These are phyloP conservation scores for Eretmochelys imbricata DNA, from an alignment of 2,113 vertebrate genomes.

Conservation along the genomic window DNA sequence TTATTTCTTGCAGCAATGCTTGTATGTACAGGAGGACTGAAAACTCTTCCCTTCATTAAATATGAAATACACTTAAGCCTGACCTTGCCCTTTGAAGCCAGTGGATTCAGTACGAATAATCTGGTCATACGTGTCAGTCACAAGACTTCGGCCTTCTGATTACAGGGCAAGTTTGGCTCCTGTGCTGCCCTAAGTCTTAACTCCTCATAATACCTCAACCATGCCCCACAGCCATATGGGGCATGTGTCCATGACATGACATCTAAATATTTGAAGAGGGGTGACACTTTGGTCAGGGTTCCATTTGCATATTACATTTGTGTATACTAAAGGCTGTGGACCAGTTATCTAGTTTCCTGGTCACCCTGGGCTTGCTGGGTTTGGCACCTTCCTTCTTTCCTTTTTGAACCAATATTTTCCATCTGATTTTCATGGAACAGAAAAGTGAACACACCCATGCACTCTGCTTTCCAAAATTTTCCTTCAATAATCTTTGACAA, in stretches of 20 bases:
- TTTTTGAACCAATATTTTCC: neutral
- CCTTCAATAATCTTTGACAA: neutral
- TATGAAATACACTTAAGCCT: neutral
- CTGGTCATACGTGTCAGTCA: neutral
- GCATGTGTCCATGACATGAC: neutral
- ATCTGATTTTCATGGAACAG: neutral
- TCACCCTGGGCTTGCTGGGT: neutral
- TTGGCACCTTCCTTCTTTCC: neutral
- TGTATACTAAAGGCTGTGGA: neutral
- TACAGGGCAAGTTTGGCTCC: neutral
- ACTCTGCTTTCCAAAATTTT: neutral
- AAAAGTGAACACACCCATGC: neutral
- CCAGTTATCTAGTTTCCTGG: neutral
- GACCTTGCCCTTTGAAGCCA: neutral
- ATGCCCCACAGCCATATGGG: neutral
- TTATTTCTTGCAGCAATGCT: too few relatives aligned
- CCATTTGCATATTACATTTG: neutral
- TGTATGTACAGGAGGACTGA: too few relatives aligned
- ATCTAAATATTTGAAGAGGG: neutral
- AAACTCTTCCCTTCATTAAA: neutral
- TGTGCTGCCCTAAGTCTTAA: neutral
- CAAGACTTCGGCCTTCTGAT: neutral
- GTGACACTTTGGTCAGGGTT: neutral
- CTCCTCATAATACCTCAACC: neutral
- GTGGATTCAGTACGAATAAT: neutral